phyloP scores from a whole-genome alignment of 2,113 vertebrate genomes.

The Perccottus glenii region DNA sequence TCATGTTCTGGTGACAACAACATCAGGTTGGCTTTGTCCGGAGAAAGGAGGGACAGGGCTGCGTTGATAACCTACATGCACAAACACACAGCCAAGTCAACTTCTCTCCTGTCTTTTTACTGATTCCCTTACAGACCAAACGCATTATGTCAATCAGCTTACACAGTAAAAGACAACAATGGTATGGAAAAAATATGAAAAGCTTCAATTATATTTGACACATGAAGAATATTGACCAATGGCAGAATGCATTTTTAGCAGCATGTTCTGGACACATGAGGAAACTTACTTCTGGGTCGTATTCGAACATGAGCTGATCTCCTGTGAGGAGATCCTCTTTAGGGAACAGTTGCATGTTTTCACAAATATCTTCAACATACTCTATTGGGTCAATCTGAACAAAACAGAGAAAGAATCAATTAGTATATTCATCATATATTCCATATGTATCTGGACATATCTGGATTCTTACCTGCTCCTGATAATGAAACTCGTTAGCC shows the following conservation, averaged over 20 bases:
- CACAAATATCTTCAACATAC: slow-evolving; percentile 93
- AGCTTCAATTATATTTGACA: too few species aligned
- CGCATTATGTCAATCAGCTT: too few species aligned
- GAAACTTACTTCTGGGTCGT: slow-evolving; percentile 58
- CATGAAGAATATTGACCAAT: slow-evolving; percentile 16
- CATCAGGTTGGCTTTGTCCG: slow-evolving; percentile 91
- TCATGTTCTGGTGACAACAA: slow-evolving; percentile 93
- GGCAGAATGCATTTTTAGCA: slow-evolving; percentile 15
- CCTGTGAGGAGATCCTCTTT: slow-evolving; percentile 94
- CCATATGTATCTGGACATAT: neutral
- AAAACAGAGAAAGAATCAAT: neutral
- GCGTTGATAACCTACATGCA: slow-evolving; percentile 85
- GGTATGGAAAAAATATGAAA: too few species aligned
- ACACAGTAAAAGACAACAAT: too few species aligned
- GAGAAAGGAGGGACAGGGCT: slow-evolving; percentile 87
- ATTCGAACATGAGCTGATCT: slow-evolving; percentile 96
- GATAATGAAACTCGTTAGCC: slow-evolving; percentile 95
- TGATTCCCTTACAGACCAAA: too few species aligned
- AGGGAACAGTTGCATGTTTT: slow-evolving; percentile 95
- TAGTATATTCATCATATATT: neutral
- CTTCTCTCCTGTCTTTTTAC: neutral
- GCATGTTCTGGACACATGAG: neutral
- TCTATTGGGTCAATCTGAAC: slow-evolving; percentile 93
- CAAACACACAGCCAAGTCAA: slow-evolving; percentile 32
- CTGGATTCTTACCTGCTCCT: slow-evolving; percentile 87